Evolutionary conservation across 1,140 invertebrate species (phyloP), one percentile per base, ranked within the genome.

Genomic region (Belonocnema kinseyi): DNA sequence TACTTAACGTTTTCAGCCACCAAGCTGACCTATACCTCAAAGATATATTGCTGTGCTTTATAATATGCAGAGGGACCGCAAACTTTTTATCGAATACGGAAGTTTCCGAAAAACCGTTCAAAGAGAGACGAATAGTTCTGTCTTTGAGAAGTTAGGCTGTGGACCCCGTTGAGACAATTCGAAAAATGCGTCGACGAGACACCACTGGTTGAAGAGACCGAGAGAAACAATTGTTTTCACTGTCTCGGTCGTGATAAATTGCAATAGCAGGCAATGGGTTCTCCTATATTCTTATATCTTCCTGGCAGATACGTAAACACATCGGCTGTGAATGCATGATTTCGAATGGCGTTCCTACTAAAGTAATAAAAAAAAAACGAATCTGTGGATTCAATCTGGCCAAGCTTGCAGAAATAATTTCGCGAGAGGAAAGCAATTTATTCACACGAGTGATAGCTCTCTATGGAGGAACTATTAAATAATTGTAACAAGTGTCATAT

Each of bases 191-290:
- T 82, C 77, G 80, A 76, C 80, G 78, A 77, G 73, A 82, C 75
- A 58, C 77, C 75, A 80, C 78, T 81, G 77, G 81, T 54, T 73
- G 76, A 77, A 53, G 73, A 52, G 79, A 77, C 82, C 81, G 61
- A 77, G 82, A 33, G 82, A 85, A 86, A 87, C 86, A 86, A 89
- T 88, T 86, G 85, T 85, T 88, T 88, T 85, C 81, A 80, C 78
- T 82, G 84, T 86, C 82, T 51, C 73, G 51, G 78, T 71, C 61
- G 85, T 86, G 85, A 90, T 88, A 89, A 89, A 90, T 90, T 83
- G 85, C 81, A 77, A 83, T 80, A 83, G 80, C 61, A 78, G 78
- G 76, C 83, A 83, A 85, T 88, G 81, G 78, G 70, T 85, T 80
- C 78, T 80, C 78, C 54, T 51, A 17, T 71, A 19, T 53, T 75